These are phyloP conservation scores for Acromyrmex echinatior DNA, from an alignment of 1,140 invertebrate genomes.

Conservation along the genomic window DNA sequence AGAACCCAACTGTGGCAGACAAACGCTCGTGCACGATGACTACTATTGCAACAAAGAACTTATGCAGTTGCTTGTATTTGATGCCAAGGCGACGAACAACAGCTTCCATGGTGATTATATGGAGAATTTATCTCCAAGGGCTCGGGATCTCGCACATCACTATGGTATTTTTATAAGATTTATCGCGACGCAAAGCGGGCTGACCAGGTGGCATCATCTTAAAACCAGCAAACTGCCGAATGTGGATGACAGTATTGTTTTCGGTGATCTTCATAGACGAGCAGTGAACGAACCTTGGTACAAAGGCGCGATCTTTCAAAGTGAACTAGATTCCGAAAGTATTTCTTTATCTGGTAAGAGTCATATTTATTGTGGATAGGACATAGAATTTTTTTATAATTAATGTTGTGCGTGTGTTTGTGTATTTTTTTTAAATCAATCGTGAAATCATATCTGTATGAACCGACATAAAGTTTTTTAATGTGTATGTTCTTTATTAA, in stretches of 20 bases:
- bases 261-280: slow-evolving; percentile 92
- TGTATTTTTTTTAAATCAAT: too few relatives aligned
- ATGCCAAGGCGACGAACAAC: slow-evolving; percentile 93
- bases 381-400: background rate
- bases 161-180: slow-evolving; percentile 92
- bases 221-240: slow-evolving; percentile 32
- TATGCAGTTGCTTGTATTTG: slow-evolving; percentile 94
- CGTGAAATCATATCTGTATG: too few relatives aligned
- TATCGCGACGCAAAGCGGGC: slow-evolving; percentile 95
- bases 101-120: slow-evolving; percentile 90
- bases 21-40: slow-evolving; percentile 89
- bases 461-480: too few relatives aligned
- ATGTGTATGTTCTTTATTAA: too few relatives aligned
- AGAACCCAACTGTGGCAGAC: slow-evolving; percentile 87
- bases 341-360: slow-evolving; percentile 81
- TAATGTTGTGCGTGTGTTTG: too few relatives aligned
- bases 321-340: slow-evolving; percentile 90
- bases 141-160: slow-evolving; percentile 85
- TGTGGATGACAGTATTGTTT: slow-evolving; percentile 88
- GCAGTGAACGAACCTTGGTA: slow-evolving; percentile 98
- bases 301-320: slow-evolving; percentile 95
- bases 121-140: slow-evolving; percentile 82
- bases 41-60: slow-evolving; percentile 95
- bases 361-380: background rate
- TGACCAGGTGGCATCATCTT: slow-evolving; percentile 94